Evolutionary conservation across 1,140 invertebrate species (phyloP), one percentile per base, ranked within the genome.

Genomic region (Aradophagus sp.): DNA sequence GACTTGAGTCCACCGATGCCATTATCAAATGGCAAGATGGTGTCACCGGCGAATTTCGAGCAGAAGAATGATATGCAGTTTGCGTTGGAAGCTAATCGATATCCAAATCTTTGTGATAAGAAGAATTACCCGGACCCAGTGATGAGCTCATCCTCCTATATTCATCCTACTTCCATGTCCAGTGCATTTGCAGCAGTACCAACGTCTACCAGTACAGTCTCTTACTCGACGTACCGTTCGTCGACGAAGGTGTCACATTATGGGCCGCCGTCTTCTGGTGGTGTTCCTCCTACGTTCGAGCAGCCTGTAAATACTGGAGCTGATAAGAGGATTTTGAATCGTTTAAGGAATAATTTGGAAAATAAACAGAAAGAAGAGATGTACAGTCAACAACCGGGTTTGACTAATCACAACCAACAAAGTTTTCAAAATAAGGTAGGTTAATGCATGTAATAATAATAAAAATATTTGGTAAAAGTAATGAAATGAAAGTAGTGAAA

Each of bases 301-400:
- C 78, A 75, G 14, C 73, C 82, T 1, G 78, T 70, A 15, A 82
- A 80, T 29, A 78, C 86, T 6, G 87, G 88, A 11, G 89, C 89
- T 13, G 88, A 92, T 74, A 91, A 91, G 77, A 85, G 88, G 31
- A 90, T 92, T 11, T 79, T 91, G 41, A 91, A 88, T 73, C 87
- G 92, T 48, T 75, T 93, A 29, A 86, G 91, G 67, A 91, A 89
- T 63, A 92, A 88, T 76, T 81, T 92, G 58, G 91, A 92, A 81
- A 90, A 87, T 20, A 91, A 90, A 53, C 87, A 86, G 44, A 81
- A 85, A 35, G 89, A 90, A 42, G 82, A 85, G 38, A 39, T 81
- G 14, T 81, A 83, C 32, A 81, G 72, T n/a, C 81, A 82, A n/a
- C 83, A 84, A 39, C 78, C 80, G 1, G 80, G 78, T 4, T 15